Evolutionary conservation across 2,113 vertebrate genomes (phyloP).

Genomic region (Pterophyllum scalare): DNA sequence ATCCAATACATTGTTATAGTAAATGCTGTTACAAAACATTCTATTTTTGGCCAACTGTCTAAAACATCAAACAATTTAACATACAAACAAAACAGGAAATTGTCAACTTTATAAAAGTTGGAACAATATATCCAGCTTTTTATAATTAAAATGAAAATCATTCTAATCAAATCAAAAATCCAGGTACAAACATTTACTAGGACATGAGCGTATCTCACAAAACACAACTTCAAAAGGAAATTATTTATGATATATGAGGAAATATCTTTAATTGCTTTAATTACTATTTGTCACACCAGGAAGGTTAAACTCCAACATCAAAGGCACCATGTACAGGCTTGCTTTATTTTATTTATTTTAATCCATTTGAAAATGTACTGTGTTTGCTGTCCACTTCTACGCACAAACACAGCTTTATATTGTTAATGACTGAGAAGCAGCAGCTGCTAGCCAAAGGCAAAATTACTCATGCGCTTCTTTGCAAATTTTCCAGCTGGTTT

Average conservation of each 20-base stretch:
- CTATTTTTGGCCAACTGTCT: neutral
- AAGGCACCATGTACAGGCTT: neutral
- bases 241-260: neutral
- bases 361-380: neutral
- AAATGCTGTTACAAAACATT: neutral
- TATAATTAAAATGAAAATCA: neutral
- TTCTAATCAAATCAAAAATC: neutral
- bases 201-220: neutral
- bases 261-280: neutral
- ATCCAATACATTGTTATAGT: no score
- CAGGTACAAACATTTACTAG: neutral
- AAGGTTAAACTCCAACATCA: neutral
- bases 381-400: neutral
- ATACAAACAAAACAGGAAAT: neutral
- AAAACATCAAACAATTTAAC: neutral
- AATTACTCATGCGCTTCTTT: neutral
- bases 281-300: neutral
- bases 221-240: neutral
- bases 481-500: neutral
- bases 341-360: neutral
- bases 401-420: neutral
- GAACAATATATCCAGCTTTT: neutral
- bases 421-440: neutral
- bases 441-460: slow-evolving; percentile 2
- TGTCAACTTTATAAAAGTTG: neutral